A percentile compares a stretch with the other conserved stretches of the same genome.
Conservation (phyloP, 2,888 invertebrate species). For the Synergus laeviventris region DNA sequence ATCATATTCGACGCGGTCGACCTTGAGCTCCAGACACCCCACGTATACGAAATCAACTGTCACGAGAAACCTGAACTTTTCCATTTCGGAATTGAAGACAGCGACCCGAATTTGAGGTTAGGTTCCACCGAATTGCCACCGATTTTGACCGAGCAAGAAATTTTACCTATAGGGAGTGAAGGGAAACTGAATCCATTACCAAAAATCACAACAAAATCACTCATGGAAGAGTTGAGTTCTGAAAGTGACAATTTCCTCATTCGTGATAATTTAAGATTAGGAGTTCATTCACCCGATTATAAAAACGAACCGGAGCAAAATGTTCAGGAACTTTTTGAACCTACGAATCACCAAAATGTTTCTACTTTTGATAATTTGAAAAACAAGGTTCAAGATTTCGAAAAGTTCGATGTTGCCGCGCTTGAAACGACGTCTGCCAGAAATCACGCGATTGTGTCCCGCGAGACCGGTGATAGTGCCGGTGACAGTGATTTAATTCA, state of each 20-base stretch:
- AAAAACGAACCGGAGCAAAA: background rate
- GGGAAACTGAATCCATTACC: background rate
- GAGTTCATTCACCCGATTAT: background rate
- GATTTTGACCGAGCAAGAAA: conserved; percentile 20
- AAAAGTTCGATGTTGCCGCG: background rate
- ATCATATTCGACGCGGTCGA: background rate
- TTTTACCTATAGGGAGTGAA: background rate
- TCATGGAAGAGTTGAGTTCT: background rate
- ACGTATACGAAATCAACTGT: conserved; percentile 2
- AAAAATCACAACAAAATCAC: background rate
- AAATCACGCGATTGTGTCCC: background rate
- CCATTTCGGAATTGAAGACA: conserved; percentile 22
- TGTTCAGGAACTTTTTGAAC: conserved; percentile 45
- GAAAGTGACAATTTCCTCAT: background rate
- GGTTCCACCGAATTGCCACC: conserved; percentile 36
- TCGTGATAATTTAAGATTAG: background rate
- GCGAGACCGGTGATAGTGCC: background rate
- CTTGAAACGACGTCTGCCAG: background rate
- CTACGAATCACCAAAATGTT: background rate
- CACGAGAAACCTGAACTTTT: conserved; percentile 1
- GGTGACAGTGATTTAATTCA: conserved; percentile 10
- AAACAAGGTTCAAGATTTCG: background rate
- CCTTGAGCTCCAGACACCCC: background rate
- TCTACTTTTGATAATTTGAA: background rate
- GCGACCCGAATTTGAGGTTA: background rate